Evolutionary conservation across 2,113 vertebrate species (phyloP).

Genomic region (Sialia sialis): DNA sequence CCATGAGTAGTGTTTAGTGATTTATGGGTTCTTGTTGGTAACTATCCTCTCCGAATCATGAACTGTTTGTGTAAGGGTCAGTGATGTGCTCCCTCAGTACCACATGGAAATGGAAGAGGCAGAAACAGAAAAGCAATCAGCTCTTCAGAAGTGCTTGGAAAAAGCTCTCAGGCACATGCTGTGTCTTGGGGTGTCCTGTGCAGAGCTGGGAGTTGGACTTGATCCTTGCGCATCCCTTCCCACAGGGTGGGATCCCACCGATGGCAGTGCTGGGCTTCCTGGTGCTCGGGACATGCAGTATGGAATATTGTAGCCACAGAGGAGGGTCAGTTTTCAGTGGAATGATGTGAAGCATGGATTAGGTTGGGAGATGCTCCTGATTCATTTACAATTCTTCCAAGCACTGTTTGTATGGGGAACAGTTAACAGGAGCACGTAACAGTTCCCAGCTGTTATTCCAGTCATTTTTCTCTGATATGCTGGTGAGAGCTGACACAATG

Average conservation of each 20-base stretch:
- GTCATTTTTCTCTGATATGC: not conserved
- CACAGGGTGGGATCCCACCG: accelerated
- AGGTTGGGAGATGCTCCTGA: not conserved
- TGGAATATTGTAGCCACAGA: not conserved
- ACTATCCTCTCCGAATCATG: not conserved
- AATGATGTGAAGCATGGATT: not conserved
- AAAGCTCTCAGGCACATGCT: accelerated
- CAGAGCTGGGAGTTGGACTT: not conserved
- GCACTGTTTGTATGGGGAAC: not conserved
- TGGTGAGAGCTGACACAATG: not conserved
- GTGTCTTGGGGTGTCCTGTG: not conserved
- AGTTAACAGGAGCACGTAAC: not conserved
- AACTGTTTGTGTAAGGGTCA: not conserved
- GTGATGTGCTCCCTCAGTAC: not conserved
- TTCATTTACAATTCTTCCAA: not conserved
- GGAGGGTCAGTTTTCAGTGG: not conserved
- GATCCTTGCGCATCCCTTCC: not conserved
- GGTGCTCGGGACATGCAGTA: not conserved
- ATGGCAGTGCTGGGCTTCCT: not conserved
- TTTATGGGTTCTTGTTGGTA: not conserved
- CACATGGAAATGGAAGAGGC: not conserved
- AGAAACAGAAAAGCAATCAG: not conserved
- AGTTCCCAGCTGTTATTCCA: not conserved
- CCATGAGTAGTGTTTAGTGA: not conserved
- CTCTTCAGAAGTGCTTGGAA: not conserved